Evolutionary conservation across 2,797 vertebrate genomes (phyloP), one percentile per base, ranked within the genome.

Genomic region (Lutjanus argentimaculatus): DNA sequence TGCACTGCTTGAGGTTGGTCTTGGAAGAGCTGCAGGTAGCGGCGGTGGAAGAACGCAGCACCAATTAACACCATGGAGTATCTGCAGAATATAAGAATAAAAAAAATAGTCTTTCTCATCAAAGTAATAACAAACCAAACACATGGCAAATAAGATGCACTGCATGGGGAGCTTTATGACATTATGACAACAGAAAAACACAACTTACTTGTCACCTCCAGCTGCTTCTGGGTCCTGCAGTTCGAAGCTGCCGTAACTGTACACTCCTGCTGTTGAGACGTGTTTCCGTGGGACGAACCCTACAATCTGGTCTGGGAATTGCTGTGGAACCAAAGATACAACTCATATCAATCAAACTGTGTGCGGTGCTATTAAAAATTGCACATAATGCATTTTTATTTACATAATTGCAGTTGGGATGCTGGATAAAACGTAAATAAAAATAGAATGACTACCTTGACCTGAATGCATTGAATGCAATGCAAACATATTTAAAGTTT

Each of bases 261-360:
- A 97, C 5, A 98, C 90, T 8, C 96, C 96, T 13, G 95, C 83
- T 17, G 97, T 95, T 11, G 94, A 90, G 25, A 98, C 95, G 7
- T 99, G 98, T 90, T 98, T 99, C 74, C 98, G 95, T 25, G 98
- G 97, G 59, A 99, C 97, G 91, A 98, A 99, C 22, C 98, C 98
- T 82, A 98, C 97, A 74, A 99, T 98, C 43, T 97, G 97, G 78
- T 98, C 97, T 62, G 96, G 94, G 91, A 99, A 99, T 97, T 98
- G 97, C 98, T 99, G 92, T 68, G 43, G 42, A 85, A 36, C n/a
- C 42, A 80, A 70, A 62, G 11, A 62, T 5, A 58, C 14, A n/a
- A 8, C 2, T 66, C 8, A 17, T 5, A 25, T 17, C 19, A 48
- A 8, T 42, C 16, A 25, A 7, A 55, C 3, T 57, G 1, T 58